Evolutionary conservation across 2,797 vertebrate species (phyloP).

Genomic region (Gadopsis bispinosus): DNA sequence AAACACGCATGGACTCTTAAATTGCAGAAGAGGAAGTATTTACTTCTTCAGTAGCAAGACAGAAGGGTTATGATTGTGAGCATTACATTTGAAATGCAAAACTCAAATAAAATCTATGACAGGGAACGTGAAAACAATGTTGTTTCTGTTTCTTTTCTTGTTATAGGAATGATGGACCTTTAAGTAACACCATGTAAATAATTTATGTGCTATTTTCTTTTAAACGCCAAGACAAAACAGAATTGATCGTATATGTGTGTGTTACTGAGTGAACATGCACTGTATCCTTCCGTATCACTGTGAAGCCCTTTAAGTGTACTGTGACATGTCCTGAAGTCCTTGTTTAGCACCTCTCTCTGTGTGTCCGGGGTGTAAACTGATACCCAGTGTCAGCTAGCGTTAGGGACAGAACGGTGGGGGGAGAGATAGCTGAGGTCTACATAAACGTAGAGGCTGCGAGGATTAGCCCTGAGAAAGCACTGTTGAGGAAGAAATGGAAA

Average conservation of each 20-base stretch:
- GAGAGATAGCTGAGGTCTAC: slow-evolving; percentile 58
- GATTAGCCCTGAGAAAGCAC: slow-evolving; percentile 60
- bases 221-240: slow-evolving; percentile 3
- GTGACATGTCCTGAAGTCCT: slow-evolving; percentile 93
- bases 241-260: slow-evolving; percentile 20
- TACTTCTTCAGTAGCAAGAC: slow-evolving; percentile 18
- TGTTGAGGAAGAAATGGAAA: slow-evolving; percentile 77
- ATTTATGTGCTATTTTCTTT: neutral
- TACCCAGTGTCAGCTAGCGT: slow-evolving; percentile 90
- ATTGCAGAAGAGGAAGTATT: slow-evolving; percentile 32
- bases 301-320: slow-evolving; percentile 89
- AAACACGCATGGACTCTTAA: slow-evolving; percentile 48
- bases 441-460: slow-evolving; percentile 56
- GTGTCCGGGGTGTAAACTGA: slow-evolving; percentile 93
- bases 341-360: slow-evolving; percentile 93
- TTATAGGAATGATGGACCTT: neutral
- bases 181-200: neutral
- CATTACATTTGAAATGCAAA: slow-evolving; percentile 26
- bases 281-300: slow-evolving; percentile 82
- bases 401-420: slow-evolving; percentile 79
- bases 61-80: slow-evolving; percentile 23
- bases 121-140: neutral
- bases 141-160: neutral
- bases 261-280: slow-evolving; percentile 20
- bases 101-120: slow-evolving; percentile 4